Evolutionary conservation across 2,797 vertebrate genomes (phyloP).

Genomic region (Girardinus metallicus): DNA sequence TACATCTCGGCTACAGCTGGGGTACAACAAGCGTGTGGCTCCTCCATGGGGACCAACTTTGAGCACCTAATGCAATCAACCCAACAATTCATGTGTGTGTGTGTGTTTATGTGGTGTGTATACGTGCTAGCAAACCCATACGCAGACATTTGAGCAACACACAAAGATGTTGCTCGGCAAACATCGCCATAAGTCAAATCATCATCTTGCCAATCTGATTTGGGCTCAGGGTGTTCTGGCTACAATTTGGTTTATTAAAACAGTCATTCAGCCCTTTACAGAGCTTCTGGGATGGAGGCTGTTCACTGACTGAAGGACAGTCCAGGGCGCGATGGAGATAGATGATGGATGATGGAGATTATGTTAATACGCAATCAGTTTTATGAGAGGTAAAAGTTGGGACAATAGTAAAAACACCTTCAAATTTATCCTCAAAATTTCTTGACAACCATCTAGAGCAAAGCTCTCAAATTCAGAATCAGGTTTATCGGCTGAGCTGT

Average conservation of each 20-base stretch:
- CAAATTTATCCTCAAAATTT: background rate
- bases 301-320: slow-evolving; percentile 46
- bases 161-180: slow-evolving; percentile 61
- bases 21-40: slow-evolving; percentile 71
- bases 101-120: background rate
- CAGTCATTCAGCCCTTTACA: slow-evolving; percentile 41
- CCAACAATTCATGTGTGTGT: slow-evolving; percentile 64
- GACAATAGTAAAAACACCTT: background rate
- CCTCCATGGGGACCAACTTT: slow-evolving; percentile 75
- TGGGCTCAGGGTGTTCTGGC: slow-evolving; percentile 67
- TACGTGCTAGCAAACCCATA: background rate
- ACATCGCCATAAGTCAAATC: slow-evolving; percentile 61
- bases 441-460: background rate
- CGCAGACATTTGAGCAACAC: slow-evolving; percentile 17
- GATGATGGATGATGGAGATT: slow-evolving; percentile 14
- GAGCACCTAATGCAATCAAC: slow-evolving; percentile 80
- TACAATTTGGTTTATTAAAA: slow-evolving; percentile 73
- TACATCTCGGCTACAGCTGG: slow-evolving; percentile 82
- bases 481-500: background rate
- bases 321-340: background rate
- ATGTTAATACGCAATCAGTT: slow-evolving; percentile 68
- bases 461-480: background rate
- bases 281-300: slow-evolving; percentile 35
- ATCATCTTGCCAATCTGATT: slow-evolving; percentile 77
- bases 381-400: slow-evolving; percentile 58